Evolutionary conservation across 2,797 vertebrate genomes (phyloP).

Genomic region (Sebastes trivittatus): DNA sequence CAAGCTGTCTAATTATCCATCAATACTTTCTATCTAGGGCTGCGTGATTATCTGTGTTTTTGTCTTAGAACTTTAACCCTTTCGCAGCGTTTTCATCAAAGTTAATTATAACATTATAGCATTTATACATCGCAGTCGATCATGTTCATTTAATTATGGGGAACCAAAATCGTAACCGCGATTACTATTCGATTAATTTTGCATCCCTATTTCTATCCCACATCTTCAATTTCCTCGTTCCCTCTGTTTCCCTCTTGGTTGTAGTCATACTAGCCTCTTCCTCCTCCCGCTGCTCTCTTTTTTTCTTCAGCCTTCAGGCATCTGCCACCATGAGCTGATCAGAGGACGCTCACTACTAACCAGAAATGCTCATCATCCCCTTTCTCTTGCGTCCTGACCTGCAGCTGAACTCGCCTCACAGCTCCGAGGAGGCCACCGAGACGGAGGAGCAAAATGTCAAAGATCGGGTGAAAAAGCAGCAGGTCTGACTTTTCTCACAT

Average conservation of each 20-base stretch:
- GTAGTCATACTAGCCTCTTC: neutral
- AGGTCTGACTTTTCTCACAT: conserved; percentile 8
- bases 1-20: neutral
- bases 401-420: conserved; percentile 57
- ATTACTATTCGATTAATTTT: no score
- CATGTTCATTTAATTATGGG: no score
- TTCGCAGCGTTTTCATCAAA: no score
- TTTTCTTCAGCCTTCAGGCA: conserved; percentile 25
- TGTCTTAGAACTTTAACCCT: no score
- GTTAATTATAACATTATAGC: no score
- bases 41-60: no score
- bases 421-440: conserved; percentile 39
- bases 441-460: conserved; percentile 48
- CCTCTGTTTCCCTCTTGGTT: neutral
- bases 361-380: conserved; percentile 29
- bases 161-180: rapidly evolving
- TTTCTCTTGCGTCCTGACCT: conserved; percentile 45
- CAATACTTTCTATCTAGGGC: neutral
- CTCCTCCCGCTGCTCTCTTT: neutral
- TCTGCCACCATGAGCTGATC: conserved; percentile 62
- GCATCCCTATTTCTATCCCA: neutral
- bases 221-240: neutral
- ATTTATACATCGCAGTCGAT: no score
- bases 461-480: conserved; percentile 16
- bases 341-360: conserved; percentile 27